A percentile compares a stretch with the other conserved stretches of the same genome.
Evolutionary conservation across 2,113 vertebrate species (phyloP).

Genomic region (Corapipo altera): DNA sequence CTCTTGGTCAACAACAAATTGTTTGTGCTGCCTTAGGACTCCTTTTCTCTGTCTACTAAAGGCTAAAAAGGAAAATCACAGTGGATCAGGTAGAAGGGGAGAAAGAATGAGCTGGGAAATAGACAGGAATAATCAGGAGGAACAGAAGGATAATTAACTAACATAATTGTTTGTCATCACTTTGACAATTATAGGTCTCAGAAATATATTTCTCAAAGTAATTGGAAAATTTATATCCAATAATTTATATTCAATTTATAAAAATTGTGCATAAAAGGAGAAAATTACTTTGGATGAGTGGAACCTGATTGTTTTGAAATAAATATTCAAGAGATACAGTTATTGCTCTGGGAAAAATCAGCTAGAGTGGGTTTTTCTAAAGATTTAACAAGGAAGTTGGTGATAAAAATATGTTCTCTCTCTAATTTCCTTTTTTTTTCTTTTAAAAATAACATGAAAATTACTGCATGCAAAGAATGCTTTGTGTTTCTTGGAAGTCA

Average conservation of each 20-base stretch:
- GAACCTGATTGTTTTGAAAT: constrained; percentile 23
- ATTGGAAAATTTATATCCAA: constrained; percentile 8
- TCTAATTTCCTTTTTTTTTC: background rate
- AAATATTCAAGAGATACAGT: background rate
- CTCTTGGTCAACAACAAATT: background rate
- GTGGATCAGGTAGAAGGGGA: background rate
- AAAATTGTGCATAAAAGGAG: background rate
- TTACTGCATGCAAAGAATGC: background rate
- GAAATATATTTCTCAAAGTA: background rate
- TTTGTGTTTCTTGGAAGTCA: background rate
- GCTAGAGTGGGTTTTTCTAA: background rate
- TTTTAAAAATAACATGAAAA: background rate
- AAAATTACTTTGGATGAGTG: constrained; percentile 7
- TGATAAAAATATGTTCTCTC: background rate
- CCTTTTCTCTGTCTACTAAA: background rate
- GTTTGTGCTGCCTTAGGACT: background rate
- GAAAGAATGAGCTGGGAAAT: background rate
- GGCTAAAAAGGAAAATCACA: background rate
- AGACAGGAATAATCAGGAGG: background rate
- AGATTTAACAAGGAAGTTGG: background rate
- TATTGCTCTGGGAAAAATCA: background rate
- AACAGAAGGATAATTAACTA: background rate
- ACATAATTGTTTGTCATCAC: constrained; percentile 7
- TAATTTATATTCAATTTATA: constrained; percentile 2
- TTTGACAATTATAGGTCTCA: background rate